Evolutionary conservation across 2,888 invertebrate genomes (phyloP).

Genomic region (Stictocephala bisonia): DNA sequence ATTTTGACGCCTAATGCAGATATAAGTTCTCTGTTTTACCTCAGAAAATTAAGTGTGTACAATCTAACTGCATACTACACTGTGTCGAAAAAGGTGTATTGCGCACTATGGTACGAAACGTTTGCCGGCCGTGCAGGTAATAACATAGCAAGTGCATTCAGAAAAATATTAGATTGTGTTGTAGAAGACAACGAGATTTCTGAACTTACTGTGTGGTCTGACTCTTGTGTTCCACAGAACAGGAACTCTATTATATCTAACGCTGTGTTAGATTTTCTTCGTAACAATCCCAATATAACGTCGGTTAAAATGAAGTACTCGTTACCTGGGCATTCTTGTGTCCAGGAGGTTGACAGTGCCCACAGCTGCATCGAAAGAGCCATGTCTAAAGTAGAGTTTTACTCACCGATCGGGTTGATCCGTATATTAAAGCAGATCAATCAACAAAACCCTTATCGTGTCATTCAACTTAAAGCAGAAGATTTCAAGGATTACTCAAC

Average conservation of each 20-base stretch:
- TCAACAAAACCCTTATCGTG: conserved; percentile 25
- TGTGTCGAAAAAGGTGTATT: no score
- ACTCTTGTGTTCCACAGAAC: conserved; percentile 32
- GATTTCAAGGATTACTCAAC: conserved; percentile 24
- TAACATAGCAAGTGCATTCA: no score
- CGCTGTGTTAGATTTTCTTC: conserved; percentile 23
- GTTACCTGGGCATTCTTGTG: conserved; percentile 31
- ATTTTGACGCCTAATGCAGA: no score
- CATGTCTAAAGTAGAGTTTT: background rate
- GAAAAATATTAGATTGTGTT: no score
- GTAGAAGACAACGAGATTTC: no score
- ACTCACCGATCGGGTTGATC: conserved; percentile 22
- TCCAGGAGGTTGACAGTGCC: conserved; percentile 10
- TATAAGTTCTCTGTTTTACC: no score
- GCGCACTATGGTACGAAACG: no score
- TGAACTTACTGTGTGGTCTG: no score
- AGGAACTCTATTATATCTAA: conserved; percentile 7
- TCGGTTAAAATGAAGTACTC: conserved; percentile 23
- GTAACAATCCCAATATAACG: background rate
- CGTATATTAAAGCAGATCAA: conserved; percentile 31
- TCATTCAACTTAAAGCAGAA: conserved; percentile 31
- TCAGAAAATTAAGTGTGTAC: no score
- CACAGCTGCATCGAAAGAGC: conserved; percentile 14
- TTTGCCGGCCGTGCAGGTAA: no score
- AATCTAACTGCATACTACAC: no score